Percentiles rank a stretch among this genome's conserved stretches.
phyloP scores from a whole-genome alignment of 2,888 invertebrate genomes.

The Trichopoda pennipes region DNA sequence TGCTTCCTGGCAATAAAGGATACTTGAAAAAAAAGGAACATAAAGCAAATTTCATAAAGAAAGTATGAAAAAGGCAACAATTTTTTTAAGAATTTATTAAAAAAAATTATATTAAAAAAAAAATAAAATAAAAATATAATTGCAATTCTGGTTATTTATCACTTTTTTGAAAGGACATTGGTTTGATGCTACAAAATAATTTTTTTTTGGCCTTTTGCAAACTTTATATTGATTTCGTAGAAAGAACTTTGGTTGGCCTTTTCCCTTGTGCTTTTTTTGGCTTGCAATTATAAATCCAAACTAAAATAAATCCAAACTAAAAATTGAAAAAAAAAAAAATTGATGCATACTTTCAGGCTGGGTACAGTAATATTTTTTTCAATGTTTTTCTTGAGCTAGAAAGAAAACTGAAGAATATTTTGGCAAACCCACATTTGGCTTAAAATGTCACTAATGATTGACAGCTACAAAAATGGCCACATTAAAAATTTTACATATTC shows the following conservation, averaged over 20 bases:
- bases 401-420: neutral
- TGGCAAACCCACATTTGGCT: constrained; percentile 41
- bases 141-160: too few species aligned
- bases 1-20: constrained; percentile 51
- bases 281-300: too few species aligned
- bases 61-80: neutral
- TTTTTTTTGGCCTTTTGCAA: too few species aligned
- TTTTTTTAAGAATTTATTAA: neutral
- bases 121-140: too few species aligned
- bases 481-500: constrained; percentile 14
- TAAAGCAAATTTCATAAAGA: too few species aligned
- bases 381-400: neutral
- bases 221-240: too few species aligned
- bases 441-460: constrained; percentile 46
- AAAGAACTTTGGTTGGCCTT: too few species aligned
- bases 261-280: neutral
- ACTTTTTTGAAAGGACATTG: too few species aligned
- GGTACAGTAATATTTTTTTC: neutral
- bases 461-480: constrained; percentile 34
- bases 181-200: too few species aligned
- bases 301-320: too few species aligned
- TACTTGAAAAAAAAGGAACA: neutral
- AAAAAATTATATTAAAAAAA: neutral
- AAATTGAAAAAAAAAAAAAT: too few species aligned
- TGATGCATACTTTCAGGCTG: constrained; percentile 33